Evolutionary conservation across 2,888 invertebrate genomes (phyloP), one percentile per base, ranked within the genome.

Genomic region (Drosophila leonis): DNA sequence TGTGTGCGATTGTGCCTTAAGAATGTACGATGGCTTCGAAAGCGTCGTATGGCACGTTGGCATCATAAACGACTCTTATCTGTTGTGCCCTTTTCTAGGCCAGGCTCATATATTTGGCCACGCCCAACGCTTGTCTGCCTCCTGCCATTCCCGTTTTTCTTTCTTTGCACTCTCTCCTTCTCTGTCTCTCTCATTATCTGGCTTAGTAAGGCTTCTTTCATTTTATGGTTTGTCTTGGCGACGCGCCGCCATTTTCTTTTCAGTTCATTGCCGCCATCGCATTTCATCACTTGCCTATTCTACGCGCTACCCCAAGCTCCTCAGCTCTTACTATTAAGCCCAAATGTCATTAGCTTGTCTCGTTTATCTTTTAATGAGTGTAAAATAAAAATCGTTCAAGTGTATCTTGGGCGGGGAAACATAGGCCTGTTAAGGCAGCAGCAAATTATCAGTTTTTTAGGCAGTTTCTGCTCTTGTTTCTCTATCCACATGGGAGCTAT

Each of bases 361-460:
- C 82, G 83, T 85, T 89, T 89, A 89, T 89, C 87, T 87, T 85
- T 87, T 88, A 89, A 88, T 89, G 87, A 88, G 83, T 85, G 78
- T 80, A 80, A 82, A 89, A 88, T 80, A 87, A 77, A 84, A 87
- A 77, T 75, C 73, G 75, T 67, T 77, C 44, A 41, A 78, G 75
- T 78, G 64, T 56, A 46, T 48, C 29, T 55, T 68, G 55, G 64
- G 35, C 33, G 39, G 41, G 51, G 62, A 20, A 41, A 9, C 54
- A 12, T n/a, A 27, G 39, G 13, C 18, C 10, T 27, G 12, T 49
- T 49, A 29, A 46, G 61, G 20, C 60, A 67, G 33, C 69, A 60
- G 70, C 72, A 84, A 86, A 81, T 83, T 84, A 88, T 77, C 84
- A 77, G 64, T 69, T 55, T 71, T 69, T 83, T 71, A 42, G 54